Evolutionary conservation across 1,140 invertebrate species (phyloP).

Genomic region (Monomorium pharaonis): DNA sequence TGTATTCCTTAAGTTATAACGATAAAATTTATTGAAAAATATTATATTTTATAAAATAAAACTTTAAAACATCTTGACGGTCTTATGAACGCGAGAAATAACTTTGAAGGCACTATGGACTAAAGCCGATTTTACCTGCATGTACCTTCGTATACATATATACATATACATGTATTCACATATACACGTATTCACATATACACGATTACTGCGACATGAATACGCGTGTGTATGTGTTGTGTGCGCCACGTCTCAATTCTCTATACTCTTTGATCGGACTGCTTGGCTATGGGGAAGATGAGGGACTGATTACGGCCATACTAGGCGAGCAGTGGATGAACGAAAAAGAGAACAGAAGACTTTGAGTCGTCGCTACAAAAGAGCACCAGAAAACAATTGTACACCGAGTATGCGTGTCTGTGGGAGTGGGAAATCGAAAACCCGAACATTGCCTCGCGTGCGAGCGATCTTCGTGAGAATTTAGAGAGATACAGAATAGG

Average conservation of each 20-base stretch:
- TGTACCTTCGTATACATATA: background rate
- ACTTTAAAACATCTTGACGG: background rate
- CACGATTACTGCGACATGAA: background rate
- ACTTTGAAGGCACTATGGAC: background rate
- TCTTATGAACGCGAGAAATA: background rate
- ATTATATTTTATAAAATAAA: background rate
- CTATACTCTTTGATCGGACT: slow-evolving; percentile 63
- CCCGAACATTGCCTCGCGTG: slow-evolving; percentile 34
- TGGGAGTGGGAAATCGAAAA: slow-evolving; percentile 53
- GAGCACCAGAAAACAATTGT: slow-evolving; percentile 59
- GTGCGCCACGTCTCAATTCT: slow-evolving; percentile 45
- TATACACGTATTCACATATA: background rate
- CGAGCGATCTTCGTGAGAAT: slow-evolving; percentile 59
- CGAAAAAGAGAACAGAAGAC: slow-evolving; percentile 12
- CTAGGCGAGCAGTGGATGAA: slow-evolving; percentile 3
- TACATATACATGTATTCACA: background rate
- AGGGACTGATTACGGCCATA: slow-evolving; percentile 64
- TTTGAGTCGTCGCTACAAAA: slow-evolving; percentile 55
- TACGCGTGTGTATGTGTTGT: slow-evolving; percentile 11
- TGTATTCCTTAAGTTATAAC: background rate
- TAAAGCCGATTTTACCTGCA: background rate
- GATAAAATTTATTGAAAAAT: background rate
- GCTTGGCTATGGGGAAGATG: slow-evolving; percentile 60
- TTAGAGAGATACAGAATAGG: background rate
- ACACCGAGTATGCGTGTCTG: slow-evolving; percentile 17